Evolutionary conservation across 1,140 invertebrate species (phyloP).

Genomic region (Diachasmimorpha longicaudata): DNA sequence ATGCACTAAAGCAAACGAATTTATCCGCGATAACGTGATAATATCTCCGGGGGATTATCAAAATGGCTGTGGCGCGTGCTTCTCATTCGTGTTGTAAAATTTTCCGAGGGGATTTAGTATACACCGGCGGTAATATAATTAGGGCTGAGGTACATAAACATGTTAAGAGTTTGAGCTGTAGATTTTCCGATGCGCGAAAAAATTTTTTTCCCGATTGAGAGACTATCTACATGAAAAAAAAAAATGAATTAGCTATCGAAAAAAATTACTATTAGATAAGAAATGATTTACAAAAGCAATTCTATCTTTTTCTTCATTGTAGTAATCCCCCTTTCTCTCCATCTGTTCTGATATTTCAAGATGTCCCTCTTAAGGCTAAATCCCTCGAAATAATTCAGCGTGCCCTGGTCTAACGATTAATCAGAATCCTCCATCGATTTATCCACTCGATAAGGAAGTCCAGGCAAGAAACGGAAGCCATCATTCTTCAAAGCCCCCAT

Average conservation of each 20-base stretch:
- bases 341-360: too few species aligned
- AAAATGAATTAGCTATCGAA: too few species aligned
- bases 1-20: constrained; percentile 27
- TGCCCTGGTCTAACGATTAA: constrained; percentile 13
- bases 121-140: background rate
- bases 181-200: too few species aligned
- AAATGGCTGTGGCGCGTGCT: constrained; percentile 18
- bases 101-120: background rate
- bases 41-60: constrained; percentile 27
- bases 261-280: too few species aligned
- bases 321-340: too few species aligned
- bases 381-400: background rate
- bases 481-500: constrained; percentile 3
- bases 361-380: too few species aligned
- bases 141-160: background rate
- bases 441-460: constrained; percentile 26
- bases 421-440: constrained; percentile 26
- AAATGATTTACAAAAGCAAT: too few species aligned
- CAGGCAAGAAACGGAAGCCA: constrained; percentile 22
- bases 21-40: constrained; percentile 28
- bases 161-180: background rate
- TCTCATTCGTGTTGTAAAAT: background rate
- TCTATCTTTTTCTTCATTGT: too few species aligned
- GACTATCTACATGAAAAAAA: too few species aligned
- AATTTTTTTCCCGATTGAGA: background rate